Base-by-base conservation (phyloP, 2,888 invertebrate genomes). In the Seira ritae region DNA sequence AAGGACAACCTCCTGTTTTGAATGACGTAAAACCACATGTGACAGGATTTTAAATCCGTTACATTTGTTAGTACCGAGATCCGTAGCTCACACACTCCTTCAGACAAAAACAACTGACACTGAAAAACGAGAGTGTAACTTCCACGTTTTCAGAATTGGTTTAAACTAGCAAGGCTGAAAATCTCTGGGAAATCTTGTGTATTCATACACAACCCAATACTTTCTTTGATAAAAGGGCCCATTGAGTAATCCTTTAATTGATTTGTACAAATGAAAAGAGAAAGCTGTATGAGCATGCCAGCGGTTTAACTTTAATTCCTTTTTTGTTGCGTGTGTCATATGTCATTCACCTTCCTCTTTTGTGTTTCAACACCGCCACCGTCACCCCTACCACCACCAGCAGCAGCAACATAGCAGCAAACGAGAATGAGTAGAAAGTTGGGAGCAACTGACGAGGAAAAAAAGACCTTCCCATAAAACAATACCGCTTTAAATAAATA, bases 401-500 rank as follows among this genome's bases (percentile, higher is more conserved):
- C n/a, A n/a, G n/a, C n/a, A n/a, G n/a, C n/a, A n/a, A n/a, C n/a
- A n/a, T n/a, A n/a, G n/a, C 31, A 31, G 31, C n/a, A 55, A 55
- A 55, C 12, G 55, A 55, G 12, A 55, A 17, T 55, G 12, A 55
- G 12, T 1, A 15, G 15, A 12, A 31, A 31, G 31, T 2, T 8
- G 31, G 31, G 15, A 17, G 55, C 55, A 55, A 3, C 15, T 55
- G 1, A 3, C 55, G 17, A 55, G 12, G 55, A 55, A 55, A 42
- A 42, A 12, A 12, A 12, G 6, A 42, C 6, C 42, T 8, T 42
- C 12, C 12, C 55, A 55, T 8, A 55, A 55, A 12, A 55, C 15
- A 55, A 55, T n/a, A 55, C n/a, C 55, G 12, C 17, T 55, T 55
- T 55, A 55, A 55, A 55, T 55, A 55, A 55, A 17, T 55, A 17